phyloP scores from a whole-genome alignment of 1,140 invertebrate genomes.

The Antheraea mylitta region DNA sequence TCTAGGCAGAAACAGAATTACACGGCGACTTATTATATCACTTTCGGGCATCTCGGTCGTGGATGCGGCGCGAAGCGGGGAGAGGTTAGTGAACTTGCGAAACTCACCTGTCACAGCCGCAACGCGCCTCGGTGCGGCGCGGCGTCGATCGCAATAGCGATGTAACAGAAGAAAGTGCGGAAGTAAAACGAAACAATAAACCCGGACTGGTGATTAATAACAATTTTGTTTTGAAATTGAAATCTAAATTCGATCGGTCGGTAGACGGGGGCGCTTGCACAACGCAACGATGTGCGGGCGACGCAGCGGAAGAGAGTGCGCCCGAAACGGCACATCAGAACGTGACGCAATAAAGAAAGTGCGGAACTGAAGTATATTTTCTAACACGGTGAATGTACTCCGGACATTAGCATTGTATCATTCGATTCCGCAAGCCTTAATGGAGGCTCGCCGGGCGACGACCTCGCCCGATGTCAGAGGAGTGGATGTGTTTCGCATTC shows the following conservation, averaged over 20 bases:
- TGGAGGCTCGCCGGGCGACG: slow-evolving; percentile 59
- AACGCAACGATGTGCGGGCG: background rate
- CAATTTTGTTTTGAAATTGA: slow-evolving; percentile 43
- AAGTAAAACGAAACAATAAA: slow-evolving; percentile 35
- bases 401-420: slow-evolving; percentile 70
- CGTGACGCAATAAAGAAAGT: slow-evolving; percentile 77
- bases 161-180: slow-evolving; percentile 59
- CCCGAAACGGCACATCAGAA: slow-evolving; percentile 57
- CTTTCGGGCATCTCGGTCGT: slow-evolving; percentile 46
- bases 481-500: slow-evolving; percentile 56
- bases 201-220: slow-evolving; percentile 17
- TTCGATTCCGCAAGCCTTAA: slow-evolving; percentile 57
- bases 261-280: slow-evolving; percentile 24
- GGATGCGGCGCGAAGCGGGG: slow-evolving; percentile 49
- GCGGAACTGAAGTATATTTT: slow-evolving; percentile 74
- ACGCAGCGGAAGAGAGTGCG: slow-evolving; percentile 67
- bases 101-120: slow-evolving; percentile 65
- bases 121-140: no score
- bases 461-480: slow-evolving; percentile 55
- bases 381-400: slow-evolving; percentile 74
- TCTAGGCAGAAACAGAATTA: slow-evolving; percentile 51
- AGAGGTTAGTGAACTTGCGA: slow-evolving; percentile 73
- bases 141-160: slow-evolving; percentile 50
- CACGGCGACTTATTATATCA: slow-evolving; percentile 58
- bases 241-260: slow-evolving; percentile 38